phyloP scores from a whole-genome alignment of 2,113 vertebrate species.

The Corydoras maculifer region DNA sequence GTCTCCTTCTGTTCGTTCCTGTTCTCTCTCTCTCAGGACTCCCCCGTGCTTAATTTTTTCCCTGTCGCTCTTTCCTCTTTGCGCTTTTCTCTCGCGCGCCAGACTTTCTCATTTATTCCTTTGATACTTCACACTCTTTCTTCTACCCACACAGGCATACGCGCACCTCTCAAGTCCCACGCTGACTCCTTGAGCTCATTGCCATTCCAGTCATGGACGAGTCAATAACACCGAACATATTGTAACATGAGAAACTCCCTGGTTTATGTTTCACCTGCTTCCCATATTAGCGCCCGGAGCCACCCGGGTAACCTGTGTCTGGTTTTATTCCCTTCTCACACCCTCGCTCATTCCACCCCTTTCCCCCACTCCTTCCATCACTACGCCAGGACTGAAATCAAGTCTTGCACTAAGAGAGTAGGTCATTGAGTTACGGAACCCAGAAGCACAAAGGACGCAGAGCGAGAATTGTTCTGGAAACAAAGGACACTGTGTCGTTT shows the following conservation, averaged over 20 bases:
- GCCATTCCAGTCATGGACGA: slow-evolving; percentile 16
- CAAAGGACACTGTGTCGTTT: slow-evolving; percentile 29
- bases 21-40: neutral
- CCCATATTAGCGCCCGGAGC: slow-evolving; percentile 52
- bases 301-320: slow-evolving; percentile 24
- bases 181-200: slow-evolving; percentile 13
- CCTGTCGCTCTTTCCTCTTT: slow-evolving; percentile 4
- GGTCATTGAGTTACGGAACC: slow-evolving; percentile 46
- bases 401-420: slow-evolving; percentile 6
- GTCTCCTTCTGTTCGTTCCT: slow-evolving; percentile 12
- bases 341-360: slow-evolving; percentile 35
- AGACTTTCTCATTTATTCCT: slow-evolving; percentile 19
- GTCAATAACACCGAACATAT: slow-evolving; percentile 33
- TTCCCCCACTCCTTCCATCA: slow-evolving; percentile 8
- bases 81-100: neutral
- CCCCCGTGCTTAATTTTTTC: neutral
- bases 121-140: slow-evolving; percentile 12
- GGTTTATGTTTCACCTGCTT: slow-evolving; percentile 34
- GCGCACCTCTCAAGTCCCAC: slow-evolving; percentile 4
- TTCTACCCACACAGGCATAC: neutral
- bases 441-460: slow-evolving; percentile 39
- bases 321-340: slow-evolving; percentile 24
- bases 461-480: slow-evolving; percentile 18
- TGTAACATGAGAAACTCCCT: slow-evolving; percentile 43
- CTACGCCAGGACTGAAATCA: slow-evolving; percentile 2